These are phyloP conservation scores for Andricus curvator DNA, from an alignment of 2,888 invertebrate species.

Conservation along the genomic window DNA sequence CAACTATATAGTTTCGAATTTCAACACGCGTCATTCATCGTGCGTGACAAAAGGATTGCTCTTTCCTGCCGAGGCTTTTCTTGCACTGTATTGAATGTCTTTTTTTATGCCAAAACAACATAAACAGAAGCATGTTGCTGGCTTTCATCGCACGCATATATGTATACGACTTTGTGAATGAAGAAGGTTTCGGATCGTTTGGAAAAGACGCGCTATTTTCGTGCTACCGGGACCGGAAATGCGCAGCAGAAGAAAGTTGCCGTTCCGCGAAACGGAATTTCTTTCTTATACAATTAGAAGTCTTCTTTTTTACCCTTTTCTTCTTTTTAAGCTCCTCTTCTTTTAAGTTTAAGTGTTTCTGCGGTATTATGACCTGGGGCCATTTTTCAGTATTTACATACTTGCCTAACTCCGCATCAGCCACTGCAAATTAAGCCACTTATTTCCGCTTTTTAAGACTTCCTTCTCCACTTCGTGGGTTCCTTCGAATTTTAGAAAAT, in stretches of 20 bases:
- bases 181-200: slow-evolving; percentile 32
- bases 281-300: slow-evolving; percentile 10
- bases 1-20: slow-evolving; percentile 11
- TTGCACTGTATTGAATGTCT: not conserved
- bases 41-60: not conserved
- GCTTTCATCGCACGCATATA: slow-evolving; percentile 22
- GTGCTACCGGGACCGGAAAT: slow-evolving; percentile 31
- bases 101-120: slow-evolving; percentile 19
- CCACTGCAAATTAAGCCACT: slow-evolving; percentile 1
- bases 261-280: slow-evolving; percentile 29
- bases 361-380: not conserved
- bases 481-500: not conserved
- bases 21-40: slow-evolving; percentile 10
- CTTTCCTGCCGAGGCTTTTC: slow-evolving; percentile 16
- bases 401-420: not conserved
- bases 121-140: slow-evolving; percentile 26
- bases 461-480: not conserved
- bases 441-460: not conserved
- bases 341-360: slow-evolving; percentile 2
- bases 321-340: slow-evolving; percentile 8
- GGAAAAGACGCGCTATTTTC: slow-evolving; percentile 36
- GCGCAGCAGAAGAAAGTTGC: slow-evolving; percentile 27
- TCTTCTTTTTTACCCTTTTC: not conserved
- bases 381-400: not conserved
- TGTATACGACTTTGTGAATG: slow-evolving; percentile 17